These are phyloP conservation scores for Camponotus vicinus DNA, from an alignment of 1,140 invertebrate genomes.

Conservation along the genomic window DNA sequence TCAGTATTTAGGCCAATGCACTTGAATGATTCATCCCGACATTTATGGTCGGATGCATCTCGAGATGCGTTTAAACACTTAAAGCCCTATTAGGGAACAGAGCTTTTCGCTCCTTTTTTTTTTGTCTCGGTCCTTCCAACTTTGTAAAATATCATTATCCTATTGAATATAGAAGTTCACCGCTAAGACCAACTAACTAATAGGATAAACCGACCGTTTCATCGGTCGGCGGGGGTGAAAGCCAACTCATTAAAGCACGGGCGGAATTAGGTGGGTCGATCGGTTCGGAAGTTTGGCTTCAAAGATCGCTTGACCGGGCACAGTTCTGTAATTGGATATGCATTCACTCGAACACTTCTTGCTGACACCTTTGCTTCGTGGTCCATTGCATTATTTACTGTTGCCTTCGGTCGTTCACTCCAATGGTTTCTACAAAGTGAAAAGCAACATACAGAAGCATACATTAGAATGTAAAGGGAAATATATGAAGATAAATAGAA, in stretches of 20 bases:
- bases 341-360: constrained; percentile 66
- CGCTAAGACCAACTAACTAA: constrained; percentile 13
- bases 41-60: constrained; percentile 38
- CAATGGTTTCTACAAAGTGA: neutral
- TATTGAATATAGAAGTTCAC: neutral
- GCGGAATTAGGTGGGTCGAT: constrained; percentile 54
- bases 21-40: constrained; percentile 44
- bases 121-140: neutral
- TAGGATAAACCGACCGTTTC: constrained; percentile 32
- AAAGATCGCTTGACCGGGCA: constrained; percentile 58
- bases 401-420: constrained; percentile 47
- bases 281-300: constrained; percentile 62
- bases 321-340: constrained; percentile 69
- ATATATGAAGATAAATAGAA: neutral
- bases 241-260: constrained; percentile 52
- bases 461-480: constrained; percentile 30
- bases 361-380: constrained; percentile 46
- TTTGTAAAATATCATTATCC: neutral
- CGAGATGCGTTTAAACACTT: constrained; percentile 40
- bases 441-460: constrained; percentile 33
- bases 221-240: constrained; percentile 25
- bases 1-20: constrained; percentile 50
- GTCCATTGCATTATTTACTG: constrained; percentile 45
- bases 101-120: neutral
- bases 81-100: neutral